These are phyloP conservation scores for Chorisops tibialis DNA, from an alignment of 2,888 invertebrate species.

Conservation along the genomic window DNA sequence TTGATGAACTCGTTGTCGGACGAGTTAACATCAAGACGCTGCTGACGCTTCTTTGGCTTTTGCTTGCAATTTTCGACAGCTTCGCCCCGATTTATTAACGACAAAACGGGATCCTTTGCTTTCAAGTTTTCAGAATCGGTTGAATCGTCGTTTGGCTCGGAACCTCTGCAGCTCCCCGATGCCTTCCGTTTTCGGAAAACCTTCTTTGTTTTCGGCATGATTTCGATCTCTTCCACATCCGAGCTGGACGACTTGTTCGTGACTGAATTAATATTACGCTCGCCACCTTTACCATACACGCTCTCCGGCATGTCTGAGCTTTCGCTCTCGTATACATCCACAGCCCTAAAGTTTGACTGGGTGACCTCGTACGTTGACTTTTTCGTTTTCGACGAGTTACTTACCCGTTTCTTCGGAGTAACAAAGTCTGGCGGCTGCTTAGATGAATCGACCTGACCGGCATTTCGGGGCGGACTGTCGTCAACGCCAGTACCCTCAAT, in stretches of 20 bases:
- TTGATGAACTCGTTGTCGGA: slow-evolving; percentile 42
- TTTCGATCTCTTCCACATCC: slow-evolving; percentile 30
- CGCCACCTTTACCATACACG: slow-evolving; percentile 44
- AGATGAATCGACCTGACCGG: background rate
- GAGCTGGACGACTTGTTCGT: slow-evolving; percentile 30
- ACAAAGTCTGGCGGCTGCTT: background rate
- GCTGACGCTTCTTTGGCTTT: slow-evolving; percentile 16
- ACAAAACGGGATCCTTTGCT: slow-evolving; percentile 39
- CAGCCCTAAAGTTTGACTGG: slow-evolving; percentile 50
- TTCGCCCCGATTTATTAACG: slow-evolving; percentile 44
- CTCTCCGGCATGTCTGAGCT: slow-evolving; percentile 54
- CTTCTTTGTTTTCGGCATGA: slow-evolving; percentile 42
- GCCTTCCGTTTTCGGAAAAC: slow-evolving; percentile 44
- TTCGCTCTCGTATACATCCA: slow-evolving; percentile 60
- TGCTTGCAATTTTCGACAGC: slow-evolving; percentile 43
- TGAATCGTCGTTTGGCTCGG: slow-evolving; percentile 37
- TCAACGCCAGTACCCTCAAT: background rate
- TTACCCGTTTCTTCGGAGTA: slow-evolving; percentile 17
- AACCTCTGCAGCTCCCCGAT: slow-evolving; percentile 42
- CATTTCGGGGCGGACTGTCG: background rate
- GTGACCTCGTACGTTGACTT: slow-evolving; percentile 44
- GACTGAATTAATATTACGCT: slow-evolving; percentile 40
- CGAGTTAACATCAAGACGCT: slow-evolving; percentile 4
- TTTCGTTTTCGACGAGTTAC: background rate
- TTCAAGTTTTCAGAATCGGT: slow-evolving; percentile 37